Conservation (phyloP, 2,113 vertebrate genomes). For the Mionectes macconnelli region DNA sequence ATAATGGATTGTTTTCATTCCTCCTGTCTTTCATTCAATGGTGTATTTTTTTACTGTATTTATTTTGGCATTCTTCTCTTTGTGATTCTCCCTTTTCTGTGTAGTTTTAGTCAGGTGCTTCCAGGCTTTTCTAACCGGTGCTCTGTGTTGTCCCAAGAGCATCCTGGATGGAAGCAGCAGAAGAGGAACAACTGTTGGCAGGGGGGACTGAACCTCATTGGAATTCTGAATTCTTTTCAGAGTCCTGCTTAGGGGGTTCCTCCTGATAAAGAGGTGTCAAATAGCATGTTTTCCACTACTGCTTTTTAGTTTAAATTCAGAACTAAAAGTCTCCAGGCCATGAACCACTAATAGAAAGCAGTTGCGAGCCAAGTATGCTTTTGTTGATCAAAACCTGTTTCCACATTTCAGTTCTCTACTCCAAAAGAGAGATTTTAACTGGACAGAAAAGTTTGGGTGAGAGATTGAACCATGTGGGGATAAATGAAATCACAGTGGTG, state of each 20-base stretch:
- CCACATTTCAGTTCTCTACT: background rate
- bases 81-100: background rate
- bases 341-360: background rate
- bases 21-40: background rate
- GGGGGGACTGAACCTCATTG: background rate
- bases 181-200: background rate
- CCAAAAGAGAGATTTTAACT: background rate
- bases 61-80: background rate
- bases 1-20: background rate
- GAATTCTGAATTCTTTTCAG: background rate
- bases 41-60: background rate
- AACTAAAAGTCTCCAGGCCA: background rate
- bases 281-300: background rate
- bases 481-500: background rate
- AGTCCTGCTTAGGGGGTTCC: background rate
- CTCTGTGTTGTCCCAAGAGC: accelerated
- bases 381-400: background rate
- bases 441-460: background rate
- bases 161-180: background rate
- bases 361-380: background rate
- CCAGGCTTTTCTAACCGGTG: background rate
- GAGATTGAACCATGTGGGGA: background rate
- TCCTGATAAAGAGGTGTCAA: background rate
- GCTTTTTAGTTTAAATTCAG: background rate
- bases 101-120: background rate